A percentile compares a stretch with the other conserved stretches of the same genome.
Conservation (phyloP, 2,888 invertebrate species). For the Synergus itoensis region DNA sequence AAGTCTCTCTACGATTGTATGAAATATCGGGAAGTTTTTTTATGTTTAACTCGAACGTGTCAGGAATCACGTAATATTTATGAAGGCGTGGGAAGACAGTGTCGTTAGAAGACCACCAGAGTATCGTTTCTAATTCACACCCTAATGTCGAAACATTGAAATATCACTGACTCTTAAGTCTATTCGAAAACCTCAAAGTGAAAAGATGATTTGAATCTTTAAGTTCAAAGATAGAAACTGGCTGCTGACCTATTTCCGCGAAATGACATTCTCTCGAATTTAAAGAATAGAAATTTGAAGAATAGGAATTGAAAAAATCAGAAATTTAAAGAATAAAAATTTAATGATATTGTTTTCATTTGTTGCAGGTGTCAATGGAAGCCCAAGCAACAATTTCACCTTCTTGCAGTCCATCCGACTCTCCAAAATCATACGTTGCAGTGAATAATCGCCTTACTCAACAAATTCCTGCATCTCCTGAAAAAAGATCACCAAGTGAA, state of each 20-base stretch:
- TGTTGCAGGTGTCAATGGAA: slow-evolving; percentile 38
- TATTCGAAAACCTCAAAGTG: background rate
- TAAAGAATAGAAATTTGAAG: background rate
- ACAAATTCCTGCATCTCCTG: slow-evolving; percentile 22
- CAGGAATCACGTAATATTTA: background rate
- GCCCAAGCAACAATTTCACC: background rate
- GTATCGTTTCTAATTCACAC: slow-evolving; percentile 1
- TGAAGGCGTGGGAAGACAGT: slow-evolving; percentile 11
- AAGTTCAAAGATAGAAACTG: background rate
- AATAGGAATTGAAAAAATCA: too few species aligned
- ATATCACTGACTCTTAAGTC: background rate
- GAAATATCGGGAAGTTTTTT: slow-evolving; percentile 6
- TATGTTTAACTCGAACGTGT: background rate
- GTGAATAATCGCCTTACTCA: slow-evolving; percentile 7
- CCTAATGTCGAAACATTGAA: background rate
- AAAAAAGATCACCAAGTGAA: slow-evolving; percentile 23
- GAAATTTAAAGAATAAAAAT: background rate
- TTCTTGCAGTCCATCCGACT: slow-evolving; percentile 28
- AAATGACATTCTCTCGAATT: background rate
- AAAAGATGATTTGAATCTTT: background rate
- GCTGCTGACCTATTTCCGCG: background rate
- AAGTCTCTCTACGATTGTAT: background rate
- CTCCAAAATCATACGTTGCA: slow-evolving; percentile 9
- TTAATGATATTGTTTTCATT: background rate
- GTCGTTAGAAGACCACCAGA: background rate